phyloP scores from a whole-genome alignment of 2,113 vertebrate species.

The Myodes glareolus region DNA sequence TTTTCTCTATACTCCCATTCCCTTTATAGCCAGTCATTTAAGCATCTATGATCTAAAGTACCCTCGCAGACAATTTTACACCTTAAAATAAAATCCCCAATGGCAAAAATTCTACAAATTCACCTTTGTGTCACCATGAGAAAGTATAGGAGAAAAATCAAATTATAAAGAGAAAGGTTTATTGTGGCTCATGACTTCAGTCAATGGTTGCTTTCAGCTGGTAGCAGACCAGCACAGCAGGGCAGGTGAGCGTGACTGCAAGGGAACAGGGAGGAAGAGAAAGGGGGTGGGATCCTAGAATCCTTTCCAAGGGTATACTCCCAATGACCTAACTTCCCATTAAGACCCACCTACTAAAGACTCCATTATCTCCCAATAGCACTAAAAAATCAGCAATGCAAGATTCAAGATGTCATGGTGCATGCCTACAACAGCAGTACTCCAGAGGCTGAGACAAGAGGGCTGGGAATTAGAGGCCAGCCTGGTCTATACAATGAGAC shows the following conservation, averaged over 20 bases:
- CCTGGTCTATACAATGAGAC: neutral
- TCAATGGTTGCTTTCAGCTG: neutral
- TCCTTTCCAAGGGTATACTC: neutral
- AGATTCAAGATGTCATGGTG: neutral
- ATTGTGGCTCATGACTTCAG: neutral
- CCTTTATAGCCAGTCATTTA: neutral
- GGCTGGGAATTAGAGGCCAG: neutral
- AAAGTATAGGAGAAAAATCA: neutral
- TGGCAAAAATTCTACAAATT: conserved; percentile 43
- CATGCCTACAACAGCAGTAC: neutral
- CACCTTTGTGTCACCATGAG: neutral
- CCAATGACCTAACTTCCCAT: neutral
- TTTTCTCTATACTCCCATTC: neutral
- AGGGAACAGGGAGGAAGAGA: neutral
- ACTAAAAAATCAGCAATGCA: neutral
- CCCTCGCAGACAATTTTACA: neutral
- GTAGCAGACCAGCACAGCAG: neutral
- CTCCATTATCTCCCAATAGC: neutral
- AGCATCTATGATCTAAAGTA: neutral
- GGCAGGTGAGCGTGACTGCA: neutral
- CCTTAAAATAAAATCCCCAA: neutral
- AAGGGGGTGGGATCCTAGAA: neutral
- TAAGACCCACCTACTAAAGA: neutral
- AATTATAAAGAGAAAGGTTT: neutral
- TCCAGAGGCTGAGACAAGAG: neutral